Conservation (phyloP, 2,113 vertebrate species). For the Miniopterus natalensis region DNA sequence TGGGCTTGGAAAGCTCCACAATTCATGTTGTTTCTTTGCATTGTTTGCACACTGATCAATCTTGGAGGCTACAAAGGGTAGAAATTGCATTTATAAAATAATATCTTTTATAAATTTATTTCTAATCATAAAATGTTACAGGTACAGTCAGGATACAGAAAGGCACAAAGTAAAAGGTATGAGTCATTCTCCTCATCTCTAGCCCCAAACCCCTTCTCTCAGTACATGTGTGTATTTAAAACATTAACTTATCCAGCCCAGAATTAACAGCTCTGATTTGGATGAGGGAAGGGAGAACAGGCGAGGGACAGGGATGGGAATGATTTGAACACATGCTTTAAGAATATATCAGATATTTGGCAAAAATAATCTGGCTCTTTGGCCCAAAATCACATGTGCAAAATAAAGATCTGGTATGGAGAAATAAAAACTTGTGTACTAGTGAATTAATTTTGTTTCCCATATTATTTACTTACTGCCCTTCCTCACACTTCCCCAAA, state of each 20-base stretch:
- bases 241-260: neutral
- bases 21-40: slow-evolving; percentile 96
- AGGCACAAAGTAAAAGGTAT: slow-evolving; percentile 27
- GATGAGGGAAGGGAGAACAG: slow-evolving; percentile 61
- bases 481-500: neutral
- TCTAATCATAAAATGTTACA: slow-evolving; percentile 58
- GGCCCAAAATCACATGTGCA: neutral
- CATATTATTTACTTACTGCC: neutral
- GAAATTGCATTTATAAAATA: slow-evolving; percentile 73
- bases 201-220: neutral
- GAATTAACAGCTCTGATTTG: neutral
- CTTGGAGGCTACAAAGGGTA: slow-evolving; percentile 94
- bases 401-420: neutral
- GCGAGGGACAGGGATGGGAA: neutral
- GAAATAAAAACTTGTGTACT: neutral
- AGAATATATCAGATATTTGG: neutral
- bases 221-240: neutral
- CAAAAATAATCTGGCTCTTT: slow-evolving; percentile 29
- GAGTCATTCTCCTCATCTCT: slow-evolving; percentile 41
- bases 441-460: slow-evolving; percentile 45
- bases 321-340: slow-evolving; percentile 5
- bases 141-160: slow-evolving; percentile 19
- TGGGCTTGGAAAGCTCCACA: slow-evolving; percentile 96
- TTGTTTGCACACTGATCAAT: slow-evolving; percentile 98
- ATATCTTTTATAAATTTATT: slow-evolving; percentile 70